phyloP scores from a whole-genome alignment of 2,797 vertebrate genomes.

The Aplochiton taeniatus region DNA sequence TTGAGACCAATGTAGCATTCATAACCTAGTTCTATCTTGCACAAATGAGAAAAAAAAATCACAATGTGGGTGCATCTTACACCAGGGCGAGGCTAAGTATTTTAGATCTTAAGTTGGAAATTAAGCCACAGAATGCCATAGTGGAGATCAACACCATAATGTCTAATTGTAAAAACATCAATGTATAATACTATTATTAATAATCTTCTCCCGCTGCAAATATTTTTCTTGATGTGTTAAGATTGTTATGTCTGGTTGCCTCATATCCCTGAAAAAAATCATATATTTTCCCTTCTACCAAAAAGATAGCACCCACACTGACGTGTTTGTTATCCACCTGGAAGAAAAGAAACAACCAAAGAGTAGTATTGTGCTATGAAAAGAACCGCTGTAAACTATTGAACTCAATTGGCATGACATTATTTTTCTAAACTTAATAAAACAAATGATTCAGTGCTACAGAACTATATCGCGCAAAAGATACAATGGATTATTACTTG shows the following conservation, averaged over 20 bases:
- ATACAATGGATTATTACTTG: neutral
- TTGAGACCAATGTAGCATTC: no score
- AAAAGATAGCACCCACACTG: constrained; percentile 6
- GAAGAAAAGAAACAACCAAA: constrained; percentile 71
- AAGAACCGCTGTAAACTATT: neutral
- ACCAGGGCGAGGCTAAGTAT: no score
- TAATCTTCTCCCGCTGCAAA: neutral
- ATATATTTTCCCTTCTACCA: constrained; percentile 31
- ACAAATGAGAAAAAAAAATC: no score
- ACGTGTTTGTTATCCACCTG: constrained; percentile 10
- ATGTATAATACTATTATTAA: neutral
- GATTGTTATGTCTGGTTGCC: constrained; percentile 23
- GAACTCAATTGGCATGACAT: neutral
- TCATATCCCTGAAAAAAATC: neutral
- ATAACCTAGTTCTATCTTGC: no score
- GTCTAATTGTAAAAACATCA: constrained; percentile 1
- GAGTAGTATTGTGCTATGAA: constrained; percentile 5
- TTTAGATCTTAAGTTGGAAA: no score
- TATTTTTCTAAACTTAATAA: neutral
- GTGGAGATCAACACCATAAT: no score
- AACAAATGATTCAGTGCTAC: neutral
- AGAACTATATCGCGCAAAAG: neutral
- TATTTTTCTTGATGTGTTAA: constrained; percentile 15
- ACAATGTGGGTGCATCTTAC: no score
- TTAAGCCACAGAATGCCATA: no score